Evolutionary conservation across 2,888 invertebrate genomes (phyloP).

Genomic region (Theodoxus fluviatilis): DNA sequence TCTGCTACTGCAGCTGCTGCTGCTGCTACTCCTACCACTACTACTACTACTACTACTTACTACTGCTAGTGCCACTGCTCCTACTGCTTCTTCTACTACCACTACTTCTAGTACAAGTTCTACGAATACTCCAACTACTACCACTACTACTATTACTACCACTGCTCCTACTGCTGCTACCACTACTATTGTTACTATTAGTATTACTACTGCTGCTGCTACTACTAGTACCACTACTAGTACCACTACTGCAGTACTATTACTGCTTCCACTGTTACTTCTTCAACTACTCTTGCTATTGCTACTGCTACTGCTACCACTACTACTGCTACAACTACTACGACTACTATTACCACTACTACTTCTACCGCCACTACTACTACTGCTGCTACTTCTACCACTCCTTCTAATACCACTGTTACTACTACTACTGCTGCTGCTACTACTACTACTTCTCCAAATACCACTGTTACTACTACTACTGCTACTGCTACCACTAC

Average conservation of each 20-base stretch:
- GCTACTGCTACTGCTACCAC: background rate
- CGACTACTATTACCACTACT: background rate
- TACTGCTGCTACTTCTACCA: background rate
- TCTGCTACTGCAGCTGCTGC: no score
- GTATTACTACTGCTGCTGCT: background rate
- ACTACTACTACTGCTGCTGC: background rate
- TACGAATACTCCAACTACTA: background rate
- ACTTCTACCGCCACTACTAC: background rate
- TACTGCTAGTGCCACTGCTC: conserved; percentile 67
- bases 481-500: conserved; percentile 18
- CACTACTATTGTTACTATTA: background rate
- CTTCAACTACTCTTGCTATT: background rate
- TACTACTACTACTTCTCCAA: background rate
- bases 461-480: no score
- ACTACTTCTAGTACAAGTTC: background rate
- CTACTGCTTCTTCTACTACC: background rate
- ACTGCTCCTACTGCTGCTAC: background rate
- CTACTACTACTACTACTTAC: conserved; percentile 86
- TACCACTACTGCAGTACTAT: no score
- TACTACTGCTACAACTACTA: background rate
- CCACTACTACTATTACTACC: background rate
- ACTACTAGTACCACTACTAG: no score
- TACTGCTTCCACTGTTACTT: no score
- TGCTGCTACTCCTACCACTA: conserved; percentile 90
- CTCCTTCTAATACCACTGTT: background rate